Percentiles rank a stretch among this genome's conserved stretches.
phyloP scores from a whole-genome alignment of 1,140 invertebrate genomes.

The Grapholita molesta region DNA sequence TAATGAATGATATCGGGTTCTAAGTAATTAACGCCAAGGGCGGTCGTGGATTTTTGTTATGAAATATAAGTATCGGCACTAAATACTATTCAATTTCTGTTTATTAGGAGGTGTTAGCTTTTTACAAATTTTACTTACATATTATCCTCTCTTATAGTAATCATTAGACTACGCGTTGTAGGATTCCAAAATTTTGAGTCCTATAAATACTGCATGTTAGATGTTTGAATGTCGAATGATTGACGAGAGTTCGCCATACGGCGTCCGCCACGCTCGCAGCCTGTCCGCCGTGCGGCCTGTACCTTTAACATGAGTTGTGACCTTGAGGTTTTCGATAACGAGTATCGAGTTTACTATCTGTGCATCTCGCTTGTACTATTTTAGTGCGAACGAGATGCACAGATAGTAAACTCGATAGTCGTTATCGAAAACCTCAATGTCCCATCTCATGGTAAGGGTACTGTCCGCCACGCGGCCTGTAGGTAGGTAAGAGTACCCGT shows the following conservation, averaged over 20 bases:
- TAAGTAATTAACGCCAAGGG: constrained; percentile 70
- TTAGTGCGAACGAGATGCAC: too few relatives aligned
- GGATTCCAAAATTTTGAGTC: too few relatives aligned
- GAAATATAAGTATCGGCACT: constrained; percentile 41
- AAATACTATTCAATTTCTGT: background rate
- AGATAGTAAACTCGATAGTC: too few relatives aligned
- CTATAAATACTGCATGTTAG: background rate
- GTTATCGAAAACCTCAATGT: too few relatives aligned
- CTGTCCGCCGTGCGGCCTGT: constrained; percentile 28
- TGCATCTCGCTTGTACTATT: too few relatives aligned
- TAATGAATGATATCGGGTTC: constrained; percentile 76
- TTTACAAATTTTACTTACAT: too few relatives aligned
- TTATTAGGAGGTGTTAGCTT: background rate
- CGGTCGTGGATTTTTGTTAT: constrained; percentile 62
- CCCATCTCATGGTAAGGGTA: too few relatives aligned
- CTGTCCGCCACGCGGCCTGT: constrained; percentile 28
- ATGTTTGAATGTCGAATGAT: background rate
- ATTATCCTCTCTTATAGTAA: too few relatives aligned
- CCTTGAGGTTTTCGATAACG: too few relatives aligned
- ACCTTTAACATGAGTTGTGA: too few relatives aligned
- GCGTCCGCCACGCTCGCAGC: background rate
- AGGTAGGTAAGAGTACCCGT: constrained; percentile 38
- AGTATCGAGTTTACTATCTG: too few relatives aligned
- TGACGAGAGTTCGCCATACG: background rate
- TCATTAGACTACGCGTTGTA: too few relatives aligned